Base-by-base conservation (phyloP, 1,140 invertebrate species). In the Cryptotermes secundus region DNA sequence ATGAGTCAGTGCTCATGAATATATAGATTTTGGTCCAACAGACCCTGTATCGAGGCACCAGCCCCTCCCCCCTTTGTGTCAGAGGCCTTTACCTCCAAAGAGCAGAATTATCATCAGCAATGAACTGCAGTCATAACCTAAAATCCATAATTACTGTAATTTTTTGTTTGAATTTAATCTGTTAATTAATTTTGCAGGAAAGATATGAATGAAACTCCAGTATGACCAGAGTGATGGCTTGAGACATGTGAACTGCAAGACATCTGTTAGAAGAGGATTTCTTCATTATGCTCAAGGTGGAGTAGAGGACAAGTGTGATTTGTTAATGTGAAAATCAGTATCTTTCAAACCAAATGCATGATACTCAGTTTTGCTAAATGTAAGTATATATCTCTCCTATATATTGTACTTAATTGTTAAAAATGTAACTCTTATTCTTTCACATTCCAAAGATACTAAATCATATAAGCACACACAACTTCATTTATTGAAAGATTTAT, bases 141-240 rank as follows among this genome's bases (percentile, higher is more conserved):
- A n/a, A n/a, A n/a, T n/a, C n/a, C n/a, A n/a, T n/a, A n/a, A n/a
- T 42, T 42, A 0, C 16, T 42, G 16, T 42, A n/a, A 42, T 14
- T 42, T 9, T 49, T 19, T 49, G 19, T 22, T 49, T 49, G 3
- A 19, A 19, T 16, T 1, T 49, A 14, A 49, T 19, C 16, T 42
- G 16, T 42, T 19, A 72, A n/a, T 72, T n/a, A 72, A 72, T 72
- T 72, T 72, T 72, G 59, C 59, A 87, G 87, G 87, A 87, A 87
- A 83, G 86, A 86, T 87, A 87, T 87, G 85, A 87, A 87, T 87
- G 87, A 87, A 83, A 87, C 87, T 83, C 86, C 87, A 34, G 87
- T 87, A 34, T 87, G 83, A 87, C 34, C 31, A n/a, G 14, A 49
- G 9, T 72, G 59, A 16, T 14, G 31, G 26, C 59, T 72, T n/a